Base-by-base conservation (phyloP, 2,888 invertebrate genomes). In the Noctua pronuba region DNA sequence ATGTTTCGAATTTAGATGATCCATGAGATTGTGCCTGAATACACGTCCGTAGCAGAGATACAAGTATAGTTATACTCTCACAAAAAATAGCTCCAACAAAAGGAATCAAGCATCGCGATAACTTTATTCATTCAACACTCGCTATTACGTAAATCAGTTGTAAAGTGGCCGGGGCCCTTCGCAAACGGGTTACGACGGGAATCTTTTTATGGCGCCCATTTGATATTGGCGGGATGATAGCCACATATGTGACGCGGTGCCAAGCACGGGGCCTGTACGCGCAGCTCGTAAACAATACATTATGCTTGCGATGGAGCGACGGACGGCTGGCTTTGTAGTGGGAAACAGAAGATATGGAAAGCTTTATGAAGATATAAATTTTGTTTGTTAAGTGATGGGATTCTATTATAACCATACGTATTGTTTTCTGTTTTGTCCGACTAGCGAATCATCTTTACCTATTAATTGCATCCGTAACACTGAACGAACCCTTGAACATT, bases 161-260 rank as follows among this genome's bases (percentile, higher is more conserved):
- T 81, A 79, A 89, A 89, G 88, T 88, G 88, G 82, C 58, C 75
- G 67, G 49, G 58, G 68, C 73, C 81, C 77, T 80, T 76, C 69
- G 35, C 55, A 35, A 89, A 80, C 44, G 75, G 82, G 78, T 82
- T 84, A 78, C 75, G 73, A 76, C 66, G 66, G 67, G 52, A 86
- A 88, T 82, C 84, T 88, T 88, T 88, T 88, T 83, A 88, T 86
- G 77, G 76, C 71, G 62, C 58, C 84, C 84, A 86, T 89, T 89
- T 89, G 90, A 88, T 88, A 90, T 90, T 88, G 76, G 81, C 66
- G 79, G 74, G 76, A 83, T 87, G 90, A 88, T 89, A 86, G 85
- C 62, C 88, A 85, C 90, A 89, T 87, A 88, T 89, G 89, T 52
- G 88, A 82, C 88, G 84, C 83, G 73, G 90, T 87, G 83, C 90